These are phyloP conservation scores for Tychaedon coryphoeus DNA, from an alignment of 2,113 vertebrate genomes.

Conservation along the genomic window DNA sequence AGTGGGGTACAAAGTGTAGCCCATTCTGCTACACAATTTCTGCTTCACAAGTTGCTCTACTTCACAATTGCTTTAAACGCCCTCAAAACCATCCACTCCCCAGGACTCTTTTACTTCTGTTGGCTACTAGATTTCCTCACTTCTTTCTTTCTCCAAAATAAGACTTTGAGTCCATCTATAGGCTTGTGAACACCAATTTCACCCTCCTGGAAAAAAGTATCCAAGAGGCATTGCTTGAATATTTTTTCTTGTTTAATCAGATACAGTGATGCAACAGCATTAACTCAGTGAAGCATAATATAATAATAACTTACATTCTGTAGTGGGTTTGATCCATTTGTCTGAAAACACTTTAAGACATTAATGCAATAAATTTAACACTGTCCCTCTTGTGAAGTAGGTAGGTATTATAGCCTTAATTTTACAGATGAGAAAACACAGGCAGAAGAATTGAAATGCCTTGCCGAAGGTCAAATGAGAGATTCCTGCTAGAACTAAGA, in stretches of 20 bases:
- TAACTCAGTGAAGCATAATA: conserved; percentile 23
- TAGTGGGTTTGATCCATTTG: conserved; percentile 33
- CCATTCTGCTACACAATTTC: not conserved
- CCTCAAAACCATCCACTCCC: not conserved
- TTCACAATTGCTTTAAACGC: not conserved
- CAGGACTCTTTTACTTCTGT: not conserved
- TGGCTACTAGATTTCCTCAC: not conserved
- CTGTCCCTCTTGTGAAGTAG: conserved; percentile 29
- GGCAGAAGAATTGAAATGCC: conserved; percentile 30
- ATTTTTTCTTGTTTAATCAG: conserved; percentile 13
- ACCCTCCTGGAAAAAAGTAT: not conserved
- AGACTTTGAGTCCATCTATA: not conserved
- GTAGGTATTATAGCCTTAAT: conserved; percentile 47
- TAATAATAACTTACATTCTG: conserved; percentile 48
- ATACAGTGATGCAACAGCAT: not conserved
- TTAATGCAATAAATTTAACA: conserved; percentile 47
- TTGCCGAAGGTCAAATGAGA: conserved; percentile 53
- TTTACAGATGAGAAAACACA: conserved; percentile 54
- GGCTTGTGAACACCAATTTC: not conserved
- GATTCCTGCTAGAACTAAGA: not conserved
- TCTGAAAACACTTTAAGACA: conserved; percentile 54
- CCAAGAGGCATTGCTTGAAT: not conserved
- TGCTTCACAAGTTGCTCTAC: not conserved
- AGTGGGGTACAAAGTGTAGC: not conserved
- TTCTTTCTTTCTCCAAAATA: conserved; percentile 10